Conservation (phyloP, 2,888 invertebrate species). For the Barypeithes pellucidus region DNA sequence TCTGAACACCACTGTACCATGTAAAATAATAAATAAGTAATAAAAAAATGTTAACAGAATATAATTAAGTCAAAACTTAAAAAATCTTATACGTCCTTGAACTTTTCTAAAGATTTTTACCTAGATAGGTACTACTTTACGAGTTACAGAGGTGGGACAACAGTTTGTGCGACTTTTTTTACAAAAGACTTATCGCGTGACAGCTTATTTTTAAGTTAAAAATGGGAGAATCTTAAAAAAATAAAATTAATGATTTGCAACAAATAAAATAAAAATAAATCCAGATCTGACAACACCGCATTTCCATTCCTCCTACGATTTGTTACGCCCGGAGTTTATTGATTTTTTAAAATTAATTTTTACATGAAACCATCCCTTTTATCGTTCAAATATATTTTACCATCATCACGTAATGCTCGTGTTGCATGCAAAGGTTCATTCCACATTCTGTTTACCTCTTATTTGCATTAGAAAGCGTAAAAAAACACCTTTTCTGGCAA, state of each 20-base stretch:
- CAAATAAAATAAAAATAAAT: conserved; percentile 1
- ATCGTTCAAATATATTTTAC: conserved; percentile 28
- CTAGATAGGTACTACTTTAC: too few relatives aligned
- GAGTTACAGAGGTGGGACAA: too few relatives aligned
- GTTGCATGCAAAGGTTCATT: conserved; percentile 34
- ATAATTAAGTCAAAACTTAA: too few relatives aligned
- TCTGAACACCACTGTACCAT: too few relatives aligned
- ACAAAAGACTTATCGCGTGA: too few relatives aligned
- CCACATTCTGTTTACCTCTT: conserved; percentile 15
- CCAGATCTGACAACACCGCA: conserved; percentile 47
- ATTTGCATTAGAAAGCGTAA: conserved; percentile 24
- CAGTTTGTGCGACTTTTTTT: too few relatives aligned
- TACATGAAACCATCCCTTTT: conserved; percentile 47
- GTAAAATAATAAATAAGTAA: too few relatives aligned
- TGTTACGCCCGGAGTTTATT: conserved; percentile 68
- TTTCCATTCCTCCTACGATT: conserved; percentile 59
- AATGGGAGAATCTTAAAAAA: too few relatives aligned
- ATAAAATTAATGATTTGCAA: background rate
- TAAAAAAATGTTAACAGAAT: too few relatives aligned
- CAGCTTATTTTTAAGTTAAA: too few relatives aligned
- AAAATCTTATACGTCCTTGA: too few relatives aligned
- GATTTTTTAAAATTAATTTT: conserved; percentile 63
- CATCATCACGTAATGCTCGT: conserved; percentile 25
- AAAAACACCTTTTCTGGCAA: conserved; percentile 34
- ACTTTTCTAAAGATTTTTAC: too few relatives aligned